Base-by-base conservation (phyloP, 2,888 invertebrate genomes). In the Perizoma affinitatum region DNA sequence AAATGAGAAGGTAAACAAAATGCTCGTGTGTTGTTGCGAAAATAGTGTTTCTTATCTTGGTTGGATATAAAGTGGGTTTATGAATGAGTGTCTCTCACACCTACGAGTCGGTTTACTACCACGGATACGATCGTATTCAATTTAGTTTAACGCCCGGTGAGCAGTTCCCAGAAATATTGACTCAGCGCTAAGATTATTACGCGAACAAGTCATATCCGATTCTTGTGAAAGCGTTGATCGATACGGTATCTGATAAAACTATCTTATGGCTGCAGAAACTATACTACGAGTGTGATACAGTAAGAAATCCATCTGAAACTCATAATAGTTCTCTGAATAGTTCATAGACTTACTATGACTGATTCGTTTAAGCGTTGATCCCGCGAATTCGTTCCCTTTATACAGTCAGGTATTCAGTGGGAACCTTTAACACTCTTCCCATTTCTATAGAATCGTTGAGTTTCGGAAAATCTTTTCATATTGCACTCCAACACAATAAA, bases 21-120 rank as follows among this genome's bases (percentile, higher is more conserved):
- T 68, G 73, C 71, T 76, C 68, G 67, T 60, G 69, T 66, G 65
- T 58, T 54, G 44, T 76, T 72, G 71, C 71, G 69, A 78, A 76
- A 74, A 66, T 66, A 63, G 71, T 72, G 54, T 73, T 68, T 68
- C 73, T 76, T 79, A 84, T 83, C 82, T 84, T 67, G 77, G 83
- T 67, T 64, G 84, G 79, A 63, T 85, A 75, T 54, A 33, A 51
- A 51, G 66, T 57, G 65, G 68, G 68, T 76, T 87, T 84, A 85
- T 91, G 90, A 91, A 91, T 90, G 91, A 83, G 84, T 69, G 65
- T 72, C 75, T 76, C 72, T 60, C 75, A 72, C 75, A 72, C 66
- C 70, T 68, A 71, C 68, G 59, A 72, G 72, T 75, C 69, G 73
- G 71, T 70, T 65, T 73, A 75, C 71, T 72, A 73, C 69, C 64